Base-by-base conservation (phyloP, 2,888 invertebrate species). In the Diarsia dahlii region DNA sequence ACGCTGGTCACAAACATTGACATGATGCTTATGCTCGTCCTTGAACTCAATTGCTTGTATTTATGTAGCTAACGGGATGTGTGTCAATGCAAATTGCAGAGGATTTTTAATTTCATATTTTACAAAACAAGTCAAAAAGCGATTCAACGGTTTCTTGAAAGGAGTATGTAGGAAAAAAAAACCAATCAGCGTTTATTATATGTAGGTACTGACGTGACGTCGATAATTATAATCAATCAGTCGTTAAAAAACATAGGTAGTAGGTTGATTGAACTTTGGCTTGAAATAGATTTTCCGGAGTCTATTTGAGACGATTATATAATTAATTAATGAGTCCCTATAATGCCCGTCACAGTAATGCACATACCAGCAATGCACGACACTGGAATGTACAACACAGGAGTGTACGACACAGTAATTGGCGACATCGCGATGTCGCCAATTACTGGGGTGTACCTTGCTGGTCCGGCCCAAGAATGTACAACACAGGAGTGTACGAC, bases 31-130 rank as follows among this genome's bases (percentile, higher is more conserved):
- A 95, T 93, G 90, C 89, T 89, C 92, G 96, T 95, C 96, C 96
- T 96, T 96, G 96, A 96, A 96, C 96, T 96, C 95, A 95, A 96
- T 96, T 94, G 94, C 91, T 89, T 92, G 92, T 93, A 94, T 95
- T 95, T 94, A 95, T 94, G 93, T 94, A 94, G 94, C 94, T 95
- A 95, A 94, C 94, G 94, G 95, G 94, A 95, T 93, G 94, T 93
- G 93, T 95, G 95, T 95, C 95, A 95, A 95, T 95, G 95, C 92
- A 94, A 95, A 95, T 93, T 90, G 90, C 90, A 48, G 20, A 50
- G 15, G 39, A 62, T 62, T 67, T 72, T 64, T 71, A 74, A 50
- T 71, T 64, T 50, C n/a, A 74, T 68, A 78, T 67, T 74, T 64
- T n/a, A 56, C 13, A 46, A 71, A 60, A 64, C 18, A 18, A 50